phyloP scores from a whole-genome alignment of 2,888 invertebrate species.

The Augochlorella aurata region DNA sequence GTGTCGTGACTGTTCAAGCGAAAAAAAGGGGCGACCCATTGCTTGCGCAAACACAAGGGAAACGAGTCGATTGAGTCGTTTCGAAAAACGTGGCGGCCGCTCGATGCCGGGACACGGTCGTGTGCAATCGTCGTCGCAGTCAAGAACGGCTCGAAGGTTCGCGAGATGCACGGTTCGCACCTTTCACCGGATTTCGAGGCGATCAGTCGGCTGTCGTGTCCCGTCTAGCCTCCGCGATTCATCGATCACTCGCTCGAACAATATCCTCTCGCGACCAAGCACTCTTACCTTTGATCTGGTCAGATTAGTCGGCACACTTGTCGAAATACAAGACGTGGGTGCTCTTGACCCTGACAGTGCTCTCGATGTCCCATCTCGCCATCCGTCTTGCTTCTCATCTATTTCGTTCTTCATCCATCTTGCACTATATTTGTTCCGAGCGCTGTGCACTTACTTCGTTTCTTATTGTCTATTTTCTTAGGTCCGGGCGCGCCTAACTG shows the following conservation, averaged over 20 bases:
- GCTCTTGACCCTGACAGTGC: background rate
- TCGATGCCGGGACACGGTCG: constrained; percentile 21
- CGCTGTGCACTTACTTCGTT: no score
- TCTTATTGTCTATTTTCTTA: no score
- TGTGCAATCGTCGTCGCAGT: constrained; percentile 23
- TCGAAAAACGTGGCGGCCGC: constrained; percentile 24
- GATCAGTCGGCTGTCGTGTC: background rate
- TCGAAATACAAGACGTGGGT: background rate
- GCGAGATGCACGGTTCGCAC: constrained; percentile 46
- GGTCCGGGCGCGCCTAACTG: no score
- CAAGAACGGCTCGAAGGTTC: constrained; percentile 27
- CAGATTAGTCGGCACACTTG: background rate
- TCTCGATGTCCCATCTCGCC: background rate
- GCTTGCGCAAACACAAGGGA: constrained; percentile 34
- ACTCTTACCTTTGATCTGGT: constrained; percentile 1
- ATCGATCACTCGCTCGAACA: background rate
- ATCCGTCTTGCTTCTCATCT: background rate
- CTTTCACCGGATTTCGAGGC: constrained; percentile 38
- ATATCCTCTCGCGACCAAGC: background rate
- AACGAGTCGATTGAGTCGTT: constrained; percentile 38
- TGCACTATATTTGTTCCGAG: no score
- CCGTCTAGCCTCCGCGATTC: background rate
- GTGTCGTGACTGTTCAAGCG: constrained; percentile 11
- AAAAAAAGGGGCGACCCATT: constrained; percentile 25
- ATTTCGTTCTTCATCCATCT: background rate